These are phyloP conservation scores for Leptocoma aspasia DNA, from an alignment of 2,113 vertebrate species.

Conservation along the genomic window DNA sequence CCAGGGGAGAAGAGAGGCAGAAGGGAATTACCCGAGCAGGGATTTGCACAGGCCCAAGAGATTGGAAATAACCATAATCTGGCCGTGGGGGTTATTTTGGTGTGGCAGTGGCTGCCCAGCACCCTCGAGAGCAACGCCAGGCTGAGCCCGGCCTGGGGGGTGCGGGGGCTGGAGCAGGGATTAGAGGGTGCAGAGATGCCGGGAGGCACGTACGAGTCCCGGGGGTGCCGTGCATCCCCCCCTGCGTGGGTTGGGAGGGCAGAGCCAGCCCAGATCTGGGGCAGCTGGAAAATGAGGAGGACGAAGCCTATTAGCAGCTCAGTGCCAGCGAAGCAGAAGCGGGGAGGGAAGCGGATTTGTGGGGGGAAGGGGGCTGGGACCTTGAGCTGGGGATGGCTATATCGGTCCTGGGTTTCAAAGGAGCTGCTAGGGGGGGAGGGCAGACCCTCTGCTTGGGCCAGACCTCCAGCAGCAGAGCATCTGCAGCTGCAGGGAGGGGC, in stretches of 20 bases:
- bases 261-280: conserved; percentile 34
- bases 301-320: conserved; percentile 63
- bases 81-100: conserved; percentile 30
- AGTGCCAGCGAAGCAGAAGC: conserved; percentile 51
- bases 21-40: conserved; percentile 36
- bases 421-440: accelerated
- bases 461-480: neutral
- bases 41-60: conserved; percentile 45
- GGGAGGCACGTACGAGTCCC: conserved; percentile 47
- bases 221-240: neutral
- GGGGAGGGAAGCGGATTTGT: conserved; percentile 25
- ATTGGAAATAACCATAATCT: conserved; percentile 45
- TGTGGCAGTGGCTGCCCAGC: neutral
- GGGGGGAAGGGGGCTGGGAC: conserved; percentile 14
- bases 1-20: conserved; percentile 2
- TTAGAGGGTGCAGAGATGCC: conserved; percentile 54
- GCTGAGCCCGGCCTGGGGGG: neutral
- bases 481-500: neutral
- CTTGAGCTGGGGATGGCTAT: neutral
- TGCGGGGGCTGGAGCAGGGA: neutral
- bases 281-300: conserved; percentile 60
- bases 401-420: neutral
- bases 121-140: neutral
- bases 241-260: neutral
- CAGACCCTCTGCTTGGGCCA: neutral